These are phyloP conservation scores for Mayetiola destructor DNA, from an alignment of 2,888 invertebrate genomes.

Conservation along the genomic window DNA sequence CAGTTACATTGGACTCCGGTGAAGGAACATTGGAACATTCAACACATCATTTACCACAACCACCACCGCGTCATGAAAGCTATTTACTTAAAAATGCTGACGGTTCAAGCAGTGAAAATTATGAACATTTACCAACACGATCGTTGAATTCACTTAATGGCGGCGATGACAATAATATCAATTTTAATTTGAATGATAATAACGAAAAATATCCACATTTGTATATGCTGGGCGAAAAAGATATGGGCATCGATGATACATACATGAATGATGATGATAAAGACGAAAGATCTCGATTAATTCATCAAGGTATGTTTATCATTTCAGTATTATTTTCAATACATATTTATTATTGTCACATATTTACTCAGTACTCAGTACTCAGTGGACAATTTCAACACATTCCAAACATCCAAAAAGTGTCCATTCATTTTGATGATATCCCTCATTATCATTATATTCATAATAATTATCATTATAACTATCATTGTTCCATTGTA, in stretches of 20 bases:
- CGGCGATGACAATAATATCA: slow-evolving; percentile 35
- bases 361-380: not conserved
- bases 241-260: slow-evolving; percentile 36
- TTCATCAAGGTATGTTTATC: slow-evolving; percentile 40
- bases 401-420: too few species aligned
- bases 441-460: too few species aligned
- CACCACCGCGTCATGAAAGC: slow-evolving; percentile 62
- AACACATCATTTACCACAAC: slow-evolving; percentile 46
- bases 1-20: slow-evolving; percentile 44
- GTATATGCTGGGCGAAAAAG: slow-evolving; percentile 44
- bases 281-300: slow-evolving; percentile 34
- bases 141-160: slow-evolving; percentile 39
- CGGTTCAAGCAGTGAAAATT: slow-evolving; percentile 49
- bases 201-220: slow-evolving; percentile 51
- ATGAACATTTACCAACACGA: slow-evolving; percentile 45
- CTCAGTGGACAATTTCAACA: too few species aligned
- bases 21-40: slow-evolving; percentile 58
- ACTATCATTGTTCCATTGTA: too few species aligned
- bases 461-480: too few species aligned
- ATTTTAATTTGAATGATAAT: slow-evolving; percentile 48
- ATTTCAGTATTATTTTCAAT: not conserved
- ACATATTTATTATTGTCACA: not conserved
- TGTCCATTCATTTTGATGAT: too few species aligned
- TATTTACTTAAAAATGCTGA: slow-evolving; percentile 52
- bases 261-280: slow-evolving; percentile 31